Base-by-base conservation (phyloP, 2,113 vertebrate species). In the Tautogolabrus adspersus region DNA sequence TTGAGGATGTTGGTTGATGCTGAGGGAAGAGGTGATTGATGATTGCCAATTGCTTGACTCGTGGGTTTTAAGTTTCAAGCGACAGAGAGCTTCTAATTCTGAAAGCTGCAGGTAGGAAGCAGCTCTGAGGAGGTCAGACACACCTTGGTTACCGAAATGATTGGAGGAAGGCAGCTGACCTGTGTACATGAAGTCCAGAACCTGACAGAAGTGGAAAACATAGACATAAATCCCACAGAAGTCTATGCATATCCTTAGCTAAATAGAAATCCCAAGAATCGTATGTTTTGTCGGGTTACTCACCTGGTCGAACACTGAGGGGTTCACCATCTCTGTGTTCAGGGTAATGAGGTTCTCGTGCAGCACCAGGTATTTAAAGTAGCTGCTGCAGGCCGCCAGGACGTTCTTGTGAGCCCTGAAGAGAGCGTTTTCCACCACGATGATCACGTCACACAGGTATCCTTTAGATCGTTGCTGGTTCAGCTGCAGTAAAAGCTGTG, bases 401-500 rank as follows among this genome's bases (percentile, higher is more conserved):
- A 99, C 96, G 47, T 97, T 98, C 92, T 99, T 99, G 93, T 99
- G 98, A 79, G 98, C 98, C 75, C 98, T 96, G 88, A 99, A 99
- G 60, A 99, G 96, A 15, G 97, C 97, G 90, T 99, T 99, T 89
- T 99, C 97, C 87, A 99, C 98, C 92, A 99, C 97, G 58, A 99
- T 96, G 91, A 99, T 97, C 70, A 99, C 97, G 0, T 99, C 98
- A 90, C 97, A 99, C 87, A 99, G 95, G 93, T 99, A 99, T 89
- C 98, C 98, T 93, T 99, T 98, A 92, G 97, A 96, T 94, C 98
- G 95, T 95, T 99, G 98, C 94, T 99, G 97, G 94, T 99, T 99
- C 89, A 99, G 96, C 96, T 99, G 98, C 92, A 97, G 95, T 94
- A 99, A 95, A 95, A 99, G 95, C 96, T 99, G 98, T 95, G 97